These are phyloP conservation scores for Mallotus villosus DNA, from an alignment of 2,797 vertebrate genomes.

Conservation along the genomic window DNA sequence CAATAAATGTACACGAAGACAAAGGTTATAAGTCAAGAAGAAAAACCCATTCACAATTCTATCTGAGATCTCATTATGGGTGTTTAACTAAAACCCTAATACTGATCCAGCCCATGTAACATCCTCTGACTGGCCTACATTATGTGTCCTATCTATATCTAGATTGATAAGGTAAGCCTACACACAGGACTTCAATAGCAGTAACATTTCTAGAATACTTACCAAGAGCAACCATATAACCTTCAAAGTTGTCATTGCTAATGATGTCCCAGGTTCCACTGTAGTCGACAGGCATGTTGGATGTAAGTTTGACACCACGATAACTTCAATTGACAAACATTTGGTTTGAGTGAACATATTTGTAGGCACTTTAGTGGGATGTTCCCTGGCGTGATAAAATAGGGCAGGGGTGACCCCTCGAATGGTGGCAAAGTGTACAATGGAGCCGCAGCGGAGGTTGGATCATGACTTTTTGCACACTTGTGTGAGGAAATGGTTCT, in stretches of 20 bases:
- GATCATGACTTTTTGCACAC: constrained; percentile 40
- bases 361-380: constrained; percentile 26
- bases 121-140: no score
- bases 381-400: constrained; percentile 56
- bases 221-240: constrained; percentile 85
- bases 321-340: constrained; percentile 17
- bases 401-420: constrained; percentile 55
- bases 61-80: no score
- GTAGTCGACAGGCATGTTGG: constrained; percentile 78
- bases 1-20: background rate
- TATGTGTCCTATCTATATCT: no score
- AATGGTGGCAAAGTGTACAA: constrained; percentile 41
- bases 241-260: constrained; percentile 83
- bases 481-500: constrained; percentile 38
- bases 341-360: constrained; percentile 20
- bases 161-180: background rate
- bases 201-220: constrained; percentile 39
- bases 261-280: constrained; percentile 84
- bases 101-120: no score
- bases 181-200: background rate
- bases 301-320: constrained; percentile 21
- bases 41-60: background rate
- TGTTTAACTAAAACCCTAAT: no score
- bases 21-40: no score
- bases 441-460: constrained; percentile 27